Percentiles rank a stretch among this genome's conserved stretches.
Evolutionary conservation across 2,888 invertebrate species (phyloP).

Genomic region (Eumacrocentrus americanus): DNA sequence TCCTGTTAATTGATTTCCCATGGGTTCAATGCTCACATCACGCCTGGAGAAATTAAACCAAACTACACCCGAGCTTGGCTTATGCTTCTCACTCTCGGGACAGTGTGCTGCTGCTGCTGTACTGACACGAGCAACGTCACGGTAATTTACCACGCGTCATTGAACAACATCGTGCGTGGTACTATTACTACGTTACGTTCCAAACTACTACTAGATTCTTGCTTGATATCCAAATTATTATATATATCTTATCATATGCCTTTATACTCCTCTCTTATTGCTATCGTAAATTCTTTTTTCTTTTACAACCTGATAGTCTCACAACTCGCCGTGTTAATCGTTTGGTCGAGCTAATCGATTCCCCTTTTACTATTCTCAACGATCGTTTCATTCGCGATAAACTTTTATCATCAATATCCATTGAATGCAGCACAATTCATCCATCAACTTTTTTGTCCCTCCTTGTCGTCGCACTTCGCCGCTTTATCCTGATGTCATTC

Average conservation of each 20-base stretch:
- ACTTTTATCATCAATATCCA: no score
- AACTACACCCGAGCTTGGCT: slow-evolving; percentile 10
- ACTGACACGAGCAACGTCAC: slow-evolving; percentile 25
- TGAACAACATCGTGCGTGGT: slow-evolving; percentile 26
- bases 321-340: no score
- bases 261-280: no score
- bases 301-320: no score
- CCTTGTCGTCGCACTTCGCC: no score
- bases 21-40: slow-evolving; percentile 7
- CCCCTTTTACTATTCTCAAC: neutral
- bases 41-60: slow-evolving; percentile 10
- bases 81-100: neutral
- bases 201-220: neutral
- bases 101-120: neutral
- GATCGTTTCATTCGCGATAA: neutral
- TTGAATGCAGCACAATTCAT: neutral
- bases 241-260: no score
- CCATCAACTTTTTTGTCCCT: neutral
- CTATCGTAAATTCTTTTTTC: no score
- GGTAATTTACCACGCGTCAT: slow-evolving; percentile 32
- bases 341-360: no score
- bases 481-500: no score
- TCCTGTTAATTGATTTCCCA: slow-evolving; percentile 17
- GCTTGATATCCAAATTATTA: no score
- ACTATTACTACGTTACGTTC: neutral